Conservation (phyloP, 2,113 vertebrate species). For the Spea bombifrons region DNA sequence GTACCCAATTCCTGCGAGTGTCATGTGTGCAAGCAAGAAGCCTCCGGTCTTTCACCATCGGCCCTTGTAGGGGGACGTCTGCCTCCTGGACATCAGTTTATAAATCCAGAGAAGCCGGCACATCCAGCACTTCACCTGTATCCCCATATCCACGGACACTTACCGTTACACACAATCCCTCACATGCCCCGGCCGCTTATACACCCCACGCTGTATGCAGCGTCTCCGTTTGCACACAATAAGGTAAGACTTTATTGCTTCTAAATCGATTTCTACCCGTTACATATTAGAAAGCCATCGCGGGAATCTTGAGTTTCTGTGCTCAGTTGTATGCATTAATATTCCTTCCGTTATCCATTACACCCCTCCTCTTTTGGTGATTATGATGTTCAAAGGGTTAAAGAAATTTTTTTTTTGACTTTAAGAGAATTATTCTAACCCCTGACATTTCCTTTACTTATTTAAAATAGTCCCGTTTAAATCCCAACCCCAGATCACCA, state of each 20-base stretch:
- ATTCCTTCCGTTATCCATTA: too few species aligned
- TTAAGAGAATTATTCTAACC: too few species aligned
- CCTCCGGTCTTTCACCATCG: conserved; percentile 69
- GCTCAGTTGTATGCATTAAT: too few species aligned
- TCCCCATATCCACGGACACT: conserved; percentile 95
- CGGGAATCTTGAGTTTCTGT: too few species aligned
- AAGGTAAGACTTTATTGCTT: conserved; percentile 75
- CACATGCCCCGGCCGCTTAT: conserved; percentile 86
- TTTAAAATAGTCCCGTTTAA: too few species aligned
- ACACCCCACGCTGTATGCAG: conserved; percentile 89
- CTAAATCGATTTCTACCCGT: too few species aligned
- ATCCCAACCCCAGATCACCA: too few species aligned
- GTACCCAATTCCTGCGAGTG: conserved; percentile 87
- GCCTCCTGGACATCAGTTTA: conserved; percentile 85
- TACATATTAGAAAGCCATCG: too few species aligned
- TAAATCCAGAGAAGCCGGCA: conserved; percentile 82
- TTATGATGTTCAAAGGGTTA: too few species aligned
- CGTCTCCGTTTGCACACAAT: conserved; percentile 88
- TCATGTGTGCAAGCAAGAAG: conserved; percentile 92
- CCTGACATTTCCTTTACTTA: too few species aligned
- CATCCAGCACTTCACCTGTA: conserved; percentile 95
- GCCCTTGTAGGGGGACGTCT: conserved; percentile 76
- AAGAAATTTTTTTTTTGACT: too few species aligned
- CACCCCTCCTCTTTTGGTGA: too few species aligned
- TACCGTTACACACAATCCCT: conserved; percentile 87